A percentile compares a stretch with the other conserved stretches of the same genome.
phyloP scores from a whole-genome alignment of 1,140 invertebrate genomes.

The Brachionus rotundiformis region DNA sequence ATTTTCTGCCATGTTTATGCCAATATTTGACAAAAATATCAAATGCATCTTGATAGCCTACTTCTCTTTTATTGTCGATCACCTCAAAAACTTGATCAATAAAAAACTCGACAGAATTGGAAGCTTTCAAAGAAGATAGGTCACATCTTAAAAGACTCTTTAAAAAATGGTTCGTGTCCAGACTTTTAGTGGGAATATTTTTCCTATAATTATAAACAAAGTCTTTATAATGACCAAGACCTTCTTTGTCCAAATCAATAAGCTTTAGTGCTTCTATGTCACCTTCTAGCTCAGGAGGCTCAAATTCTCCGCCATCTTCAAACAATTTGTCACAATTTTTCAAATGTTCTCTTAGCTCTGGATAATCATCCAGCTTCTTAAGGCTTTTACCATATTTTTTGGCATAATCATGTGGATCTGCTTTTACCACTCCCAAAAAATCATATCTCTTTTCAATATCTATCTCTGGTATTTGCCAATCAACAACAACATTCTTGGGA shows the following conservation, averaged over 20 bases:
- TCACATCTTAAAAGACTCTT: constrained; percentile 15
- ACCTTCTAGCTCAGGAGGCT: neutral
- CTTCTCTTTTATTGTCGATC: neutral
- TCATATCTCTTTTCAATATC: neutral
- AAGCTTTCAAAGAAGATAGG: constrained; percentile 25
- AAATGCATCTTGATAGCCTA: neutral
- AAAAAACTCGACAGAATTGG: constrained; percentile 4
- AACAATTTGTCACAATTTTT: neutral
- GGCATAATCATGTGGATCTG: constrained; percentile 27
- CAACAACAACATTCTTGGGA: constrained; percentile 46
- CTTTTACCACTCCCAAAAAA: constrained; percentile 39
- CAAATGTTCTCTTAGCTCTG: neutral
- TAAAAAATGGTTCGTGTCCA: constrained; percentile 8
- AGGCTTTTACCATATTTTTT: constrained; percentile 1
- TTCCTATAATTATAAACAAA: neutral
- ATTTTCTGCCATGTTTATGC: neutral
- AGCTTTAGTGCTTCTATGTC: neutral
- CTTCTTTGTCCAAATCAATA: constrained; percentile 27
- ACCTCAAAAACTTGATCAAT: neutral
- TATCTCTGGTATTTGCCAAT: constrained; percentile 47
- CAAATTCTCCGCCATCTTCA: neutral
- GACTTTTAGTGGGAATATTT: neutral
- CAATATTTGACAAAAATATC: constrained; percentile 1
- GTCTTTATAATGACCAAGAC: constrained; percentile 24
- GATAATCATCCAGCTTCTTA: neutral